Base-by-base conservation (phyloP, 2,888 invertebrate species). In the Xylophagus ater region DNA sequence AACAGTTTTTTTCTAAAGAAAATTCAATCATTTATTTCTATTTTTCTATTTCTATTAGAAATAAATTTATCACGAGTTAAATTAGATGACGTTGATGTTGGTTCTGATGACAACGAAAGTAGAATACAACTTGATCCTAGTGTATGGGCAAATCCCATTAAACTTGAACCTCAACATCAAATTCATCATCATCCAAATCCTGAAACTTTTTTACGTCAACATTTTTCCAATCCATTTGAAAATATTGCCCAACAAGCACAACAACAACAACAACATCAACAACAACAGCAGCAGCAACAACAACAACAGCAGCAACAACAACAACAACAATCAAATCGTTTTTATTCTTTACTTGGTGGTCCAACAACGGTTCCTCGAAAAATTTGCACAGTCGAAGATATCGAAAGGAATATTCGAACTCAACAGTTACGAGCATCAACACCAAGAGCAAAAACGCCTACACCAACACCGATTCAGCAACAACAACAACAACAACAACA, bases 121-220 rank as follows among this genome's bases (percentile, higher is more conserved):
- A 51, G 57, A 8, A 47, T 59, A n/a, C 56, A 53, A 36, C 47
- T 62, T 35, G 60, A 63, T 49, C 66, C 71, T 1, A 66, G 66
- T 30, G 70, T 71, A 12, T 71, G 71, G 71, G 61, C 67, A 17
- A 62, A 61, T 49, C 60, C 63, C 15, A 50, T 53, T 4, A 57
- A 57, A 46, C 49, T 59, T 40, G 50, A 21, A 25, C 7, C 21
- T 26, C 53, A 8, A 42, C 52, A 34, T 15, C 21, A 34, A 20
- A 37, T 26, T 15, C 42, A 43, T 24, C 34, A 46, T 3, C 51
- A 49, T 24, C 37, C 51, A 2, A 53, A 56, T 41, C 50, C 50
- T 1, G 55, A 56, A 19, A 50, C 53, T 26, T 53, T 59, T 48
- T 48, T 62, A 34, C 57, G 56, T 4, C 54, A 56, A 20, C 52